These are phyloP conservation scores for Halcyon badia DNA, from an alignment of 2,797 vertebrate genomes.

Conservation along the genomic window DNA sequence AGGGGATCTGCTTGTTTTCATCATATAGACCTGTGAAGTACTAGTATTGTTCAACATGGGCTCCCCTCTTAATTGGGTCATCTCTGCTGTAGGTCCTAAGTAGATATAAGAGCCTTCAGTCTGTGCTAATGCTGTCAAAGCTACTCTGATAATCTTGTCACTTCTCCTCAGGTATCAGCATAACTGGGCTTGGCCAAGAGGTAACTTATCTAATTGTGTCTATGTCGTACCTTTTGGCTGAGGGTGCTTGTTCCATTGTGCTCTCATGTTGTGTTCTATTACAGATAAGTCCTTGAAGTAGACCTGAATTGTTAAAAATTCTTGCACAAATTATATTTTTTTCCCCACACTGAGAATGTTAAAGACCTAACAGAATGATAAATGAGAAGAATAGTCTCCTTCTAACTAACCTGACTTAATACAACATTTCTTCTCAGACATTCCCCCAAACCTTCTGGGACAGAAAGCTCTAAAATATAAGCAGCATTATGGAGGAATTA, in stretches of 20 bases:
- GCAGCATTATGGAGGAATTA: neutral
- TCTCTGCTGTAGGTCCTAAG: conserved; percentile 48
- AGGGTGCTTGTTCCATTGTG: neutral
- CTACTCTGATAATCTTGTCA: neutral
- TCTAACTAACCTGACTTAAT: neutral
- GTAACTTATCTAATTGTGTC: conserved; percentile 5
- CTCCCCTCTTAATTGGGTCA: conserved; percentile 60
- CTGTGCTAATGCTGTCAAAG: conserved; percentile 7
- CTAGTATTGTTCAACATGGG: neutral
- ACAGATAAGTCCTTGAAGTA: neutral
- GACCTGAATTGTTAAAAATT: neutral
- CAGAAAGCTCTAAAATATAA: neutral
- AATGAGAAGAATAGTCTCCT: neutral
- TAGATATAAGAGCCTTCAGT: conserved; percentile 14
- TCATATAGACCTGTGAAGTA: neutral
- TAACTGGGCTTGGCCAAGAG: conserved; percentile 59
- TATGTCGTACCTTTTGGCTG: neutral
- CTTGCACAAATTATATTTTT: neutral
- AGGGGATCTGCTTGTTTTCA: conserved; percentile 48
- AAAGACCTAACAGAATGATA: neutral
- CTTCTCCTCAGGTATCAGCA: conserved; percentile 40
- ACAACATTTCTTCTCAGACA: neutral
- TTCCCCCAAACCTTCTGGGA: neutral
- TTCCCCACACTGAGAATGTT: neutral
- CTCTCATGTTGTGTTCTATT: conserved; percentile 9